Base-by-base conservation (phyloP, 2,888 invertebrate species). In the Hemithea aestivaria region DNA sequence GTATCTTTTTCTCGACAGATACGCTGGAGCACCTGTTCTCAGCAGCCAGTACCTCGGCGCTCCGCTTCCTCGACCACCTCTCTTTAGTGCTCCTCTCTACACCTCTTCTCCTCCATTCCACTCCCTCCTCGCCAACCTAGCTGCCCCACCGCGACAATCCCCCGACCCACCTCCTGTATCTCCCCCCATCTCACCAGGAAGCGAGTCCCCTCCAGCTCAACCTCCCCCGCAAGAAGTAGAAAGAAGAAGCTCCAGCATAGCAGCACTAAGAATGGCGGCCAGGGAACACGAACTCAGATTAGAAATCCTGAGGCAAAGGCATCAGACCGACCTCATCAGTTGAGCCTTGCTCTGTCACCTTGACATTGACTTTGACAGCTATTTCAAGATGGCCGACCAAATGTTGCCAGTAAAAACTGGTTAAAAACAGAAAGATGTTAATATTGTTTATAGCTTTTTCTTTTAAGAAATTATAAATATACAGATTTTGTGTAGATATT, bases 211-310 rank as follows among this genome's bases (percentile, higher is more conserved):
- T 7, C 85, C 89, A 10, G 63, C 80, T 48, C 68, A 72, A 31
- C 62, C 76, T 1, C 59, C 69, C 0, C 88, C 89, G 0, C 93
- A 92, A 12, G 94, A 95, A 50, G 92, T 94, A 38, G 95, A 96
- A 73, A 88, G 95, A 51, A 87, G 96, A 57, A 94, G 94, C 57
- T 95, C 94, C 20, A 96, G 96, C 63, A 96, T 96, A 57, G 96
- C 96, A 0, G 93, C 95, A 0, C 81, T 97, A 23, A 88, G 97
- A 51, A 89, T 96, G 59, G 96, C 96, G 56, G 97, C 97, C 1
- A 89, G 96, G 33, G 96, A 97, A 71, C 96, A 96, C 70, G 96
- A 96, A 73, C 80, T 96, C 29, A 90, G 95, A 67, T 83, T 96
- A 58, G 96, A 95, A 74, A 91, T 95, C 89, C 71, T 95, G 35